These are phyloP conservation scores for Chloroceryle aenea DNA, from an alignment of 2,113 vertebrate genomes.

Conservation along the genomic window DNA sequence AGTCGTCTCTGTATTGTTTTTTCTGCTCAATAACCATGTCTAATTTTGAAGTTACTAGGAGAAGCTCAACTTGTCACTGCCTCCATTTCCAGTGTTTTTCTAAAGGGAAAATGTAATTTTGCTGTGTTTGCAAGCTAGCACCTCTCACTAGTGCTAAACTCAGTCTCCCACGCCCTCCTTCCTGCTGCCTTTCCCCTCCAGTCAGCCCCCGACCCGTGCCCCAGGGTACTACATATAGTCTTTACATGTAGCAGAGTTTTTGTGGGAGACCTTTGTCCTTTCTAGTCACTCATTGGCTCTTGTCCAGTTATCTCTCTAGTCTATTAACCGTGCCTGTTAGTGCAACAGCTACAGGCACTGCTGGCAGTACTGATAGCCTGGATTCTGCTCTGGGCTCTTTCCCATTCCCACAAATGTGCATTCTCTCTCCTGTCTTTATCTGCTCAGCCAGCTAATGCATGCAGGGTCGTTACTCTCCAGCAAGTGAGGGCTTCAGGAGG, in stretches of 20 bases:
- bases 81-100: not conserved
- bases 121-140: not conserved
- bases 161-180: not conserved
- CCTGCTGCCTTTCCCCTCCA: not conserved
- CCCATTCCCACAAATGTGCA: not conserved
- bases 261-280: slow-evolving; percentile 63
- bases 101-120: not conserved
- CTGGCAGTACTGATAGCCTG: not conserved
- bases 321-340: slow-evolving; percentile 46
- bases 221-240: accelerated
- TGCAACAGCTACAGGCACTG: not conserved
- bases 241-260: not conserved
- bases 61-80: not conserved
- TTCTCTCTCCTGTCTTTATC: not conserved
- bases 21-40: not conserved
- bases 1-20: not conserved
- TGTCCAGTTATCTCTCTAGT: slow-evolving; percentile 48
- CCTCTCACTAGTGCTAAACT: not conserved
- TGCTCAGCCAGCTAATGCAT: not conserved
- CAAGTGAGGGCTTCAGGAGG: accelerated
- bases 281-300: not conserved
- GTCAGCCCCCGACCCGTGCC: not conserved
- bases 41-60: not conserved
- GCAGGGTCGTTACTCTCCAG: not conserved
- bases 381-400: not conserved